Conservation (phyloP, 2,113 vertebrate genomes). For the Cyanoliseus patagonus region DNA sequence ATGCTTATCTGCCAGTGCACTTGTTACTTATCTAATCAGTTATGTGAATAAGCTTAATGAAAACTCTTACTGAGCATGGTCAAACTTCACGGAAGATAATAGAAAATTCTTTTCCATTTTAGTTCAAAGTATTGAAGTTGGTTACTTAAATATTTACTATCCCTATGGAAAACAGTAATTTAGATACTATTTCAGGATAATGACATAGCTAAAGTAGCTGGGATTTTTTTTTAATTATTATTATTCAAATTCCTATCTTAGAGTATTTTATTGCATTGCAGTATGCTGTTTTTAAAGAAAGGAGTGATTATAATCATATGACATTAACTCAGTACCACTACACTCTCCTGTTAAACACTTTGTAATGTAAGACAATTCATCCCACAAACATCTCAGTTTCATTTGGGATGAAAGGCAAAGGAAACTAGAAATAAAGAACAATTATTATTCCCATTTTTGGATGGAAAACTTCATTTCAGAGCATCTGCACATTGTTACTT, state of each 20-base stretch:
- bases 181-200: not conserved
- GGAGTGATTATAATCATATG: not conserved
- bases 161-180: not conserved
- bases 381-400: not conserved
- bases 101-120: slow-evolving; percentile 16
- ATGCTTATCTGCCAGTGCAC: not conserved
- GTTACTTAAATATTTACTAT: slow-evolving; percentile 9
- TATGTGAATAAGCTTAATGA: not conserved
- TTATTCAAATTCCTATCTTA: not conserved
- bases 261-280: not conserved
- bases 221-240: not conserved
- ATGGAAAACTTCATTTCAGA: not conserved
- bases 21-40: not conserved
- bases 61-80: not conserved
- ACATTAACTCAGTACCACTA: not conserved
- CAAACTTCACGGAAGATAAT: not conserved
- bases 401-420: not conserved
- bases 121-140: not conserved
- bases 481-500: not conserved
- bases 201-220: not conserved
- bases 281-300: not conserved
- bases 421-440: not conserved
- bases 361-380: not conserved
- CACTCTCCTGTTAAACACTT: not conserved
- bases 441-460: not conserved